A percentile compares a stretch with the other conserved stretches of the same genome.
phyloP scores from a whole-genome alignment of 92 coral and sea anemone species.

The Phenganax stokvisi region DNA sequence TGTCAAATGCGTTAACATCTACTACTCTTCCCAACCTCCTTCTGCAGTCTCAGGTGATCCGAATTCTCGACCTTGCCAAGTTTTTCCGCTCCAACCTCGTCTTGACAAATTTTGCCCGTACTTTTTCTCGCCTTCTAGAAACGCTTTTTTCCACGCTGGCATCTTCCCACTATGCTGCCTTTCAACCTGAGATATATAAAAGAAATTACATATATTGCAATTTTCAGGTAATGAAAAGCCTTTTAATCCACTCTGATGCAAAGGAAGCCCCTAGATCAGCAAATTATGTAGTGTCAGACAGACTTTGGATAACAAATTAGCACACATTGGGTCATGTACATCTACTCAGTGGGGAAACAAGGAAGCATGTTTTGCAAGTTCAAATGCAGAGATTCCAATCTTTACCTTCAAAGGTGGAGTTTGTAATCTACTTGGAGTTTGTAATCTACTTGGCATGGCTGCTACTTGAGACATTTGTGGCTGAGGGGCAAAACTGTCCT shows the following conservation, averaged over 20 bases:
- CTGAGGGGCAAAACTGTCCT: constrained; percentile 11
- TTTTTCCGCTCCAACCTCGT: constrained; percentile 89
- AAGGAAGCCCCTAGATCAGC: too few relatives aligned
- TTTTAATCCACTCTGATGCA: not conserved
- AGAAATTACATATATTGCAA: too few relatives aligned
- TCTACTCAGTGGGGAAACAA: too few relatives aligned
- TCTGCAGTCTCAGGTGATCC: constrained; percentile 80
- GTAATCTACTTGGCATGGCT: not conserved
- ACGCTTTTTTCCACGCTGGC: constrained; percentile 35
- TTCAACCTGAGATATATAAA: not conserved
- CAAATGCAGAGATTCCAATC: too few relatives aligned
- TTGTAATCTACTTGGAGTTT: too few relatives aligned
- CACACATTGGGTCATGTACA: too few relatives aligned
- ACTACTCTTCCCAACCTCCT: constrained; percentile 51
- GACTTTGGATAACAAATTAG: too few relatives aligned
- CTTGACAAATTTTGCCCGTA: constrained; percentile 47
- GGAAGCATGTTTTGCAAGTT: too few relatives aligned
- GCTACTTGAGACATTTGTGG: constrained; percentile 36
- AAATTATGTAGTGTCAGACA: too few relatives aligned
- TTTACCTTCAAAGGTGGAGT: too few relatives aligned
- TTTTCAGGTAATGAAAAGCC: too few relatives aligned
- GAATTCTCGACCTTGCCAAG: constrained; percentile 85
- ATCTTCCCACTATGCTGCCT: constrained; percentile 1
- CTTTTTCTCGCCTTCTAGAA: constrained; percentile 25
- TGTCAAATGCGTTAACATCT: too few relatives aligned